These are phyloP conservation scores for Lordiphosa mommai DNA, from an alignment of 1,140 invertebrate species.

Conservation along the genomic window DNA sequence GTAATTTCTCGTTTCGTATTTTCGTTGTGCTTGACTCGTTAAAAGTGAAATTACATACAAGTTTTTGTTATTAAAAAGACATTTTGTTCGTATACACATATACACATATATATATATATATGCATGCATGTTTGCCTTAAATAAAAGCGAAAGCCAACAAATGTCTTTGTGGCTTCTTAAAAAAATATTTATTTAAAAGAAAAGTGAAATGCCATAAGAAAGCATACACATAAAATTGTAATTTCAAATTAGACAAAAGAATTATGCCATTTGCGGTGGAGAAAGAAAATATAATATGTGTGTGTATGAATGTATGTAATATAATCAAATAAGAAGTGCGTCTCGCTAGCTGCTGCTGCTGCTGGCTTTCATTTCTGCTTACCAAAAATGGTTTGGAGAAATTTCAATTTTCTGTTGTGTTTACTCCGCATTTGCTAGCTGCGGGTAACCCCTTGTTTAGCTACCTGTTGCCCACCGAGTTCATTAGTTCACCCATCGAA, in stretches of 20 bases:
- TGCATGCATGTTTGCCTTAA: slow-evolving; percentile 30
- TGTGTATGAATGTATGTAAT: no score
- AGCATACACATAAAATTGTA: slow-evolving; percentile 39
- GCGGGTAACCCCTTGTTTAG: slow-evolving; percentile 22
- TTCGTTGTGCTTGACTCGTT: slow-evolving; percentile 41
- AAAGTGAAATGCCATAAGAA: slow-evolving; percentile 65
- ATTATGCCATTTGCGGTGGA: slow-evolving; percentile 67
- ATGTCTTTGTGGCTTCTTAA: no score
- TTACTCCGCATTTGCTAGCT: slow-evolving; percentile 20
- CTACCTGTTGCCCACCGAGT: slow-evolving; percentile 20
- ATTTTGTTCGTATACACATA: slow-evolving; percentile 21
- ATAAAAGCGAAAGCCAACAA: slow-evolving; percentile 73
- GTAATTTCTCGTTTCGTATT: slow-evolving; percentile 67
- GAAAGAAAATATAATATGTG: slow-evolving; percentile 33
- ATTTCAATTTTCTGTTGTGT: slow-evolving; percentile 38
- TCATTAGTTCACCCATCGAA: slow-evolving; percentile 38
- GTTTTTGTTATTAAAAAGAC: slow-evolving; percentile 58
- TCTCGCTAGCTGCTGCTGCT: slow-evolving; percentile 31
- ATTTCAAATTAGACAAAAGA: slow-evolving; percentile 70
- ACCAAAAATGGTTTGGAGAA: slow-evolving; percentile 72
- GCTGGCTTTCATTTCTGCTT: slow-evolving; percentile 70
- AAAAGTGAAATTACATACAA: slow-evolving; percentile 70
- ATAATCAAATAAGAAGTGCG: slow-evolving; percentile 64
- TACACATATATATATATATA: slow-evolving; percentile 11
- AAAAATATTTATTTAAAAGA: slow-evolving; percentile 64